Conservation (phyloP, 2,113 vertebrate genomes). For the Triplophysa rosa region DNA sequence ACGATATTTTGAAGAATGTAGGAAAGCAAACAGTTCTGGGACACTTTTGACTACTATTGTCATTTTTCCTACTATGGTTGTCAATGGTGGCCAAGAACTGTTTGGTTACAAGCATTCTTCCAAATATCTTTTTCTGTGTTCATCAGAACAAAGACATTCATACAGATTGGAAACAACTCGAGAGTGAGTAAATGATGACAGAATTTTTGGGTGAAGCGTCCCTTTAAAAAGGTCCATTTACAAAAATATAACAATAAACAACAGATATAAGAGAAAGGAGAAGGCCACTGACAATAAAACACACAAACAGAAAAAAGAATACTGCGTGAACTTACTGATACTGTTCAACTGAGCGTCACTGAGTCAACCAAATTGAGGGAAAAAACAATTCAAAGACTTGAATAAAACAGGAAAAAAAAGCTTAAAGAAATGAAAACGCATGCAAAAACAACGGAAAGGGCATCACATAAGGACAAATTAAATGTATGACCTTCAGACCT, state of each 20-base stretch:
- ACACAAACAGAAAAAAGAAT: slow-evolving; percentile 8
- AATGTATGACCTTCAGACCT: background rate
- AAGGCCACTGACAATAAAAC: slow-evolving; percentile 10
- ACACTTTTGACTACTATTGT: no score
- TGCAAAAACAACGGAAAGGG: slow-evolving; percentile 22
- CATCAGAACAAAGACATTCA: no score
- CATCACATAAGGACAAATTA: background rate
- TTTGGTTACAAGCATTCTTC: no score
- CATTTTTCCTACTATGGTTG: no score
- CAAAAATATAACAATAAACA: background rate
- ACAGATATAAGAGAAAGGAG: background rate
- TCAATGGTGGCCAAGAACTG: no score
- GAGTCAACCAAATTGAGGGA: slow-evolving; percentile 69
- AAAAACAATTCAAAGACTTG: slow-evolving; percentile 56
- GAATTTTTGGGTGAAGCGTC: no score
- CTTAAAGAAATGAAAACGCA: slow-evolving; percentile 20
- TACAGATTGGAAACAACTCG: no score
- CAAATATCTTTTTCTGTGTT: no score
- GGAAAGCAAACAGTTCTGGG: no score
- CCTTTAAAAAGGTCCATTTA: background rate
- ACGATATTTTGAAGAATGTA: no score
- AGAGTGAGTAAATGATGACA: no score
- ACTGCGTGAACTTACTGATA: slow-evolving; percentile 75
- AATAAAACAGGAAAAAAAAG: slow-evolving; percentile 37
- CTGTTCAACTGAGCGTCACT: slow-evolving; percentile 78